phyloP scores from a whole-genome alignment of 2,888 invertebrate genomes.

The Ochropleura leucogaster region DNA sequence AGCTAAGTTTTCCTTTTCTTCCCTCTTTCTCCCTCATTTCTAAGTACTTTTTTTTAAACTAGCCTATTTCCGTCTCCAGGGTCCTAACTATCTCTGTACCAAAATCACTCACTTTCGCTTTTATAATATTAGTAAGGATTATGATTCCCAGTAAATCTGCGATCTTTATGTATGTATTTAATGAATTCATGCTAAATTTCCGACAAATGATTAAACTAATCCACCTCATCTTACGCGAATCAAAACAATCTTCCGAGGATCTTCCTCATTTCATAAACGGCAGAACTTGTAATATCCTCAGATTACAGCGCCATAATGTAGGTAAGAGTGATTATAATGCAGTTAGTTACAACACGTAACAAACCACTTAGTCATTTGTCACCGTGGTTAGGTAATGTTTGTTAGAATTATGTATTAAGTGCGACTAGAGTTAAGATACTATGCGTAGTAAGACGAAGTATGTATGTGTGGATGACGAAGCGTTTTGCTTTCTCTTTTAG shows the following conservation, averaged over 20 bases:
- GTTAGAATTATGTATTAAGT: conserved; percentile 38
- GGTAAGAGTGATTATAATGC: conserved; percentile 53
- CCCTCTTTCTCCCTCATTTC: no score
- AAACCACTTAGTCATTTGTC: conserved; percentile 47
- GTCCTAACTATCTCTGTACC: no score
- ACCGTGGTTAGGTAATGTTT: conserved; percentile 46
- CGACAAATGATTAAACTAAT: not conserved
- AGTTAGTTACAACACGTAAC: conserved; percentile 55
- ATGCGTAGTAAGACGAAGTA: conserved; percentile 8
- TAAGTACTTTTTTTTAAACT: no score
- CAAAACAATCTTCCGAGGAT: conserved; percentile 13
- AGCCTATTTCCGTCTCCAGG: no score
- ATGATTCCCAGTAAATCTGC: no score
- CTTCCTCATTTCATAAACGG: conserved; percentile 21
- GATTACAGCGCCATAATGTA: conserved; percentile 44
- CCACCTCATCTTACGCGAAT: not conserved
- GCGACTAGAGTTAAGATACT: conserved; percentile 12
- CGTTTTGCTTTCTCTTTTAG: conserved; percentile 46
- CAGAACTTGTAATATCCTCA: conserved; percentile 21
- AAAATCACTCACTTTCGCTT: no score
- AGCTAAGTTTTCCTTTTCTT: no score
- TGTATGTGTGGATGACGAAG: conserved; percentile 13
- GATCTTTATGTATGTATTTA: no score
- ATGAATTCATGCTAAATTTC: not conserved
- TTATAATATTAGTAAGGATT: no score